Evolutionary conservation across 2,797 vertebrate species (phyloP), one percentile per base, ranked within the genome.

Genomic region (Phoeniculus purpureus): DNA sequence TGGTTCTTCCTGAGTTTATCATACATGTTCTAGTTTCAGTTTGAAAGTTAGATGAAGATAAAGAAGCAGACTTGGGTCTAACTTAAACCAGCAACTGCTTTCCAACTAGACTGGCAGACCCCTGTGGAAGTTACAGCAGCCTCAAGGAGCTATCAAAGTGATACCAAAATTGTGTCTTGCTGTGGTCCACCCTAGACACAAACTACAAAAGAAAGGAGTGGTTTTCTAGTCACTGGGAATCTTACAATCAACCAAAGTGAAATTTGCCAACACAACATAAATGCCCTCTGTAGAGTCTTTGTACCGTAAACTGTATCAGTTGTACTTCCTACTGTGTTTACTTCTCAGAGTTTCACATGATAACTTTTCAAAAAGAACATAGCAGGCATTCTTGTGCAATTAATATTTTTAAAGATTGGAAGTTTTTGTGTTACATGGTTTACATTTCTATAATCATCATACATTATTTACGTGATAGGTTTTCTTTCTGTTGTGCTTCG

Each of bases 211-310:
- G 48, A 78, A 72, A 31, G 60, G 40, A 17, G 8, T 67, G 50
- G 50, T n/a, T 90, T 89, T 82, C 32, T 85, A 80, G 58, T 86
- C 50, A 48, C 80, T 56, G 81, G 40, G 64, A 91, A 89, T 80
- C 73, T 32, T 81, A 43, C 31, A 74, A 0, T 16, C 10, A 56
- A 27, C 50, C 75, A 62, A 66, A 84, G 60, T 62, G 60, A 87
- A 87, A 89, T 61, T 80, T 51, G 77, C 50, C 47, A 82, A 47
- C 54, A 77, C 13, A n/a, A 27, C 64, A 70, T 37, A 52, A 60
- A 48, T 15, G 83, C n/a, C 22, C 21, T 85, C 50, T 74, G 10
- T 20, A 62, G 45, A 59, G 34, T 51, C 29, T 74, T 64, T 74
- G 15, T 65, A 40, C 45, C 23, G 18, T 37, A 32, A 80, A 31